Conservation (phyloP, 30 jellyfish, hydroid and myxozoan species). For the Aurelia sp. region DNA sequence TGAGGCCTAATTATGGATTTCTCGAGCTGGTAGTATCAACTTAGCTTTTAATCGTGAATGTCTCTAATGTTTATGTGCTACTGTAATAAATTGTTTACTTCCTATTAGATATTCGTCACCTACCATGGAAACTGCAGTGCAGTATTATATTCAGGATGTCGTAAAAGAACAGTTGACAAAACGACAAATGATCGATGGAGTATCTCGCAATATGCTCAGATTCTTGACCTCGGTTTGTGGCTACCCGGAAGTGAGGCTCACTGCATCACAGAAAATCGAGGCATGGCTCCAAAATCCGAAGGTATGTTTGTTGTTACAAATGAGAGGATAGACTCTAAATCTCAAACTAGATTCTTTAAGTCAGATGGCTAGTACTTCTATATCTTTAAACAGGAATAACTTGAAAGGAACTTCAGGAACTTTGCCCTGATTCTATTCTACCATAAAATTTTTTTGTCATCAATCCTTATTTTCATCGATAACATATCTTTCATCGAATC, state of each 20-base stretch:
- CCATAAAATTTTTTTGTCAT: too few species aligned
- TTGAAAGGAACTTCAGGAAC: too few species aligned
- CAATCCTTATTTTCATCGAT: too few species aligned
- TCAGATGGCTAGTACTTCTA: too few species aligned
- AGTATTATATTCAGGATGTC: constrained; percentile 86
- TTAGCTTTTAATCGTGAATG: too few species aligned
- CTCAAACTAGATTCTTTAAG: too few species aligned
- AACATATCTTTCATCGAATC: too few species aligned
- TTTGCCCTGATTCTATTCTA: too few species aligned
- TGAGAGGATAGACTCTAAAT: too few species aligned
- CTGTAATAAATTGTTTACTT: not conserved
- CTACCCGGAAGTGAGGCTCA: constrained; percentile 88
- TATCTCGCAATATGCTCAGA: constrained; percentile 90
- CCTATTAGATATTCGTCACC: constrained; percentile 80
- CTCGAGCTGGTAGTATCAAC: not conserved
- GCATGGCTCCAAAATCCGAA: constrained; percentile 99
- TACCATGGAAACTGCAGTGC: constrained; percentile 84
- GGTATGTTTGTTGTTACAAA: constrained; percentile 32
- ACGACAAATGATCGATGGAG: constrained; percentile 98
- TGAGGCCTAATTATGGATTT: not conserved
- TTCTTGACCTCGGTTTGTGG: constrained; percentile 94
- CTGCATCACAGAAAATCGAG: constrained; percentile 94
- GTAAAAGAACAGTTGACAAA: constrained; percentile 93
- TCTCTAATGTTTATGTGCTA: not conserved
- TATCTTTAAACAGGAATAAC: too few species aligned